phyloP scores from a whole-genome alignment of 2,888 invertebrate genomes.

The Himalopsyche kuldschensis region DNA sequence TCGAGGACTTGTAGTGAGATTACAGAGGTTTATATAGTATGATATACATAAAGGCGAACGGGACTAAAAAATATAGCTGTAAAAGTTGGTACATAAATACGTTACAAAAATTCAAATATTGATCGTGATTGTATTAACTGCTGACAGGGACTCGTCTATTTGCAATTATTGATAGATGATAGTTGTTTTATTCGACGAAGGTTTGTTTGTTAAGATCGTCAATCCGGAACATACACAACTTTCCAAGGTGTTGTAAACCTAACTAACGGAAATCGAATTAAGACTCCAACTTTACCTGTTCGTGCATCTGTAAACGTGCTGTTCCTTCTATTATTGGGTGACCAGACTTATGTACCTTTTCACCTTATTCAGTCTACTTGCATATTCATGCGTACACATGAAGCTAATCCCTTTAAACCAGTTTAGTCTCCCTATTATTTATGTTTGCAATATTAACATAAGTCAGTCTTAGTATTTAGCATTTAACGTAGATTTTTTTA shows the following conservation, averaged over 20 bases:
- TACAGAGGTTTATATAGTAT: too few relatives aligned
- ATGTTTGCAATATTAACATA: neutral
- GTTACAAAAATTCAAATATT: too few relatives aligned
- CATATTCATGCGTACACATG: neutral
- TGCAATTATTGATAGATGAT: neutral
- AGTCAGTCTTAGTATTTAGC: neutral
- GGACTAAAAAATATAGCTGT: too few relatives aligned
- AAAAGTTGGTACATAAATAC: too few relatives aligned
- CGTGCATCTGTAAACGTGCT: neutral
- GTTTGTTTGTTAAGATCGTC: neutral
- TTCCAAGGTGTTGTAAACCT: neutral
- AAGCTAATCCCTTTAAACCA: neutral
- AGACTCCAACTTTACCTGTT: neutral
- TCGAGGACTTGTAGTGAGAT: too few relatives aligned
- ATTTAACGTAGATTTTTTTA: neutral
- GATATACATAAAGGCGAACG: too few relatives aligned
- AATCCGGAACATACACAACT: neutral
- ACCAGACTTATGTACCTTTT: neutral
- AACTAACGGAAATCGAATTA: neutral
- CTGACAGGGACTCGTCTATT: too few relatives aligned
- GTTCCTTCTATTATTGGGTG: neutral
- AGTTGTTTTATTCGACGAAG: neutral
- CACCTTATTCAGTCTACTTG: neutral
- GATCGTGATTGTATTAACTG: too few relatives aligned
- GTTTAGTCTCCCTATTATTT: neutral